These are phyloP conservation scores for Tiphia femorata DNA, from an alignment of 2,888 invertebrate species.

Conservation along the genomic window DNA sequence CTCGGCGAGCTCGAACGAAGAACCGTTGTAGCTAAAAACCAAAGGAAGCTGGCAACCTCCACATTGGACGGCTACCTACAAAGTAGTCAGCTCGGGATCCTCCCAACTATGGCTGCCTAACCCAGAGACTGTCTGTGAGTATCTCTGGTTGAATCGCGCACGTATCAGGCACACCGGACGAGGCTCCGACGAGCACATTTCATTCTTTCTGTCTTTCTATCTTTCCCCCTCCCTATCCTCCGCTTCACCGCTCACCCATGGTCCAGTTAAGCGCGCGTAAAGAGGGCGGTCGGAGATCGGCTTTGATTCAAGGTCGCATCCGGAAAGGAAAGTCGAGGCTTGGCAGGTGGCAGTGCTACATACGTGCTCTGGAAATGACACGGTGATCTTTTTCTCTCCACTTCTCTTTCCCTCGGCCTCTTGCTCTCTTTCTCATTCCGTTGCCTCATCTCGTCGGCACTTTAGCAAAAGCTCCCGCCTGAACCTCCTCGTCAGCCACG, in stretches of 20 bases:
- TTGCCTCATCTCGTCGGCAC: conserved; percentile 14
- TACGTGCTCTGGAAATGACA: conserved; percentile 34
- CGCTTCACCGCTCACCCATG: not conserved
- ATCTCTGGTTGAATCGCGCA: no score
- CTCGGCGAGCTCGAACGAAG: no score
- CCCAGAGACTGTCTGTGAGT: no score
- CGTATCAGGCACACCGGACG: no score
- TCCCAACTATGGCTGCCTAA: no score
- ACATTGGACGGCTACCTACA: no score
- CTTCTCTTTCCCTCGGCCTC: conserved; percentile 3
- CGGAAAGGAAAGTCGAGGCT: conserved; percentile 38
- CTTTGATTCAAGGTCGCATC: conserved; percentile 44
- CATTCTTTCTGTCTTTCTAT: not conserved
- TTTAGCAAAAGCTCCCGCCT: conserved; percentile 15
- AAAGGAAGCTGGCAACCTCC: no score
- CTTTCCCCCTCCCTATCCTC: not conserved
- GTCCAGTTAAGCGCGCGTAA: conserved; percentile 9
- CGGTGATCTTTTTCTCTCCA: conserved; percentile 13
- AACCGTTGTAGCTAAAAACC: no score
- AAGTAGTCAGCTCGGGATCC: no score
- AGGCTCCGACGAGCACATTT: no score
- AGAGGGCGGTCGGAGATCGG: conserved; percentile 28
- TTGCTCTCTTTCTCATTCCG: no score
- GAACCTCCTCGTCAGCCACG: conserved; percentile 1
- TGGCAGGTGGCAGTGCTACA: conserved; percentile 39